A percentile compares a stretch with the other conserved stretches of the same genome.
phyloP scores from a whole-genome alignment of 35 echinoderm and acorn worm species.

The Acanthaster planci region DNA sequence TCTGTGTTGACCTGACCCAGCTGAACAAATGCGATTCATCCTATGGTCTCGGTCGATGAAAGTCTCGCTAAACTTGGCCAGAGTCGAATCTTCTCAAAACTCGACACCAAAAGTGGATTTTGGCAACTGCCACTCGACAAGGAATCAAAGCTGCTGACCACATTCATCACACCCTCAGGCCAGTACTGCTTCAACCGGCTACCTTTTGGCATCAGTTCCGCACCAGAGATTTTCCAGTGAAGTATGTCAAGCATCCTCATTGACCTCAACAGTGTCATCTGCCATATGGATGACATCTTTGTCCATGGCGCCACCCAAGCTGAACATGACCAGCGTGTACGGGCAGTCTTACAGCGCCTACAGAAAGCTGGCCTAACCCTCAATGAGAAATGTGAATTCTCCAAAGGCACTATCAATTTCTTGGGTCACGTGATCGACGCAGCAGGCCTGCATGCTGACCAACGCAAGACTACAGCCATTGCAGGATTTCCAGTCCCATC shows the following conservation, averaged over 20 bases:
- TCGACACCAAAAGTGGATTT: conserved; percentile 68
- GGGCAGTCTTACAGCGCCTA: conserved; percentile 25
- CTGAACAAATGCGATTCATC: conserved; percentile 54
- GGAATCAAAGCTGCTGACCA: conserved; percentile 44
- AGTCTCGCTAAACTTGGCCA: conserved; percentile 25
- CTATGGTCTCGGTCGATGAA: conserved; percentile 56
- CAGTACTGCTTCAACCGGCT: conserved; percentile 60
- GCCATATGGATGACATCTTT: conserved; percentile 70
- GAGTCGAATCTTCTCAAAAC: conserved; percentile 44
- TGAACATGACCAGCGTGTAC: conserved; percentile 42
- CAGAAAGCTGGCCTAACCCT: conserved; percentile 47
- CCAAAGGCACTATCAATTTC: conserved; percentile 26
- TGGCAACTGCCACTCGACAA: conserved; percentile 61
- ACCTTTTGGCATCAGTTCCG: conserved; percentile 74
- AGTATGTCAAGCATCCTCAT: conserved; percentile 65
- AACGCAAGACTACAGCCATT: conserved; percentile 27
- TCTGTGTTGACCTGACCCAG: conserved; percentile 61
- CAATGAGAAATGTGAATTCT: conserved; percentile 53
- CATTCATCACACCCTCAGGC: conserved; percentile 72
- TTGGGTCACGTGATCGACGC: conserved; percentile 38
- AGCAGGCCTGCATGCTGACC: conserved; percentile 29
- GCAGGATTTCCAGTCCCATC: background rate
- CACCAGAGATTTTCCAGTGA: conserved; percentile 61
- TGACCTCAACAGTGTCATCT: conserved; percentile 32
- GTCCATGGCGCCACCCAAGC: conserved; percentile 43